These are phyloP conservation scores for Halcyon badia DNA, from an alignment of 2,797 vertebrate species.

Conservation along the genomic window DNA sequence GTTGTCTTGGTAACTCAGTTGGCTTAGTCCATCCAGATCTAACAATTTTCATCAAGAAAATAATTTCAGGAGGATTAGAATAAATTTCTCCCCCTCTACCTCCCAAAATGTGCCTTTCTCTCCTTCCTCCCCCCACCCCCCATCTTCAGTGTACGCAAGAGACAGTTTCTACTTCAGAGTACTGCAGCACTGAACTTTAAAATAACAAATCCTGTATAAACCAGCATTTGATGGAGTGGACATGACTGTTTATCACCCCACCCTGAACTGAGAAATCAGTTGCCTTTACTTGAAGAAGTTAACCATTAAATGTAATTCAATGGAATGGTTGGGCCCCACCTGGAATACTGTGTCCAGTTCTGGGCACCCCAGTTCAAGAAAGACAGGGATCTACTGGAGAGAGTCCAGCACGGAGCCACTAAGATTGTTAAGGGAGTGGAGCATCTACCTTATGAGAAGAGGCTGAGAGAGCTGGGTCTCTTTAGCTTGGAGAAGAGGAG, in stretches of 20 bases:
- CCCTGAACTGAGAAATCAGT: neutral
- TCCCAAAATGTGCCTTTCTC: neutral
- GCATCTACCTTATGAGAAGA: too few species aligned
- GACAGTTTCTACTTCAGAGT: neutral
- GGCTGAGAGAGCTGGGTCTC: too few species aligned
- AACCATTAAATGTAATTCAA: neutral
- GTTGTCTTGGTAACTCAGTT: slow-evolving; percentile 79
- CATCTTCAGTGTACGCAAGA: neutral
- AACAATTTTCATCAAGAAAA: slow-evolving; percentile 70
- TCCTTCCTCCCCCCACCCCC: neutral
- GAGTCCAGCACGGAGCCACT: too few species aligned
- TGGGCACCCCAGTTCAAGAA: too few species aligned
- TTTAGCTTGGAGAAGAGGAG: too few species aligned
- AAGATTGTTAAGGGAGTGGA: too few species aligned
- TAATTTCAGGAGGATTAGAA: slow-evolving; percentile 53
- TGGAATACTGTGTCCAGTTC: too few species aligned
- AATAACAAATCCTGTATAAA: neutral
- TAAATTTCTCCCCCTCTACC: neutral
- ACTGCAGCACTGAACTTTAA: neutral
- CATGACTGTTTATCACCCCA: neutral
- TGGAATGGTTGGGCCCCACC: neutral
- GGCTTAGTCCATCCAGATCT: slow-evolving; percentile 85
- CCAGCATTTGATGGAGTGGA: neutral
- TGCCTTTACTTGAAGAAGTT: neutral
- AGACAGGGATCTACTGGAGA: too few species aligned